phyloP scores from a whole-genome alignment of 1,140 invertebrate species.

The Microvelia longipes region DNA sequence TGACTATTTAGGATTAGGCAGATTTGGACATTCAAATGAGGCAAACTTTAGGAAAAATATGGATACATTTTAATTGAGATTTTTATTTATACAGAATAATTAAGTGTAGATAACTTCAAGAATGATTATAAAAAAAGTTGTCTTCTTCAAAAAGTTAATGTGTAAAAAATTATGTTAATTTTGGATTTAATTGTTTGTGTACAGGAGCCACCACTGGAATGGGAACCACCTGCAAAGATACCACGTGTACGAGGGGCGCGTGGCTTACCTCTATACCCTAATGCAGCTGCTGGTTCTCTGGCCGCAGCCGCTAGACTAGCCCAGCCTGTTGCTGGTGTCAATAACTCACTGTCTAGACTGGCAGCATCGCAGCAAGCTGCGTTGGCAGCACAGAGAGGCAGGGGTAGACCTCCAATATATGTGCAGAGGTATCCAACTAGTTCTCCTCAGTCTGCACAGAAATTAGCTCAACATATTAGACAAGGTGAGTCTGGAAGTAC shows the following conservation, averaged over 20 bases:
- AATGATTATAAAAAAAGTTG: too few relatives aligned
- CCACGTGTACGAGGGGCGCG: conserved; percentile 42
- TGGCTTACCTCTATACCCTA: conserved; percentile 31
- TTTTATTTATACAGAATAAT: too few relatives aligned
- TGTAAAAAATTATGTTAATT: too few relatives aligned
- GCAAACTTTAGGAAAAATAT: too few relatives aligned
- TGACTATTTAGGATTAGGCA: too few relatives aligned
- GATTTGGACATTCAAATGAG: too few relatives aligned
- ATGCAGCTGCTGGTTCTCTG: conserved; percentile 30
- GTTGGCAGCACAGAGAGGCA: conserved; percentile 23
- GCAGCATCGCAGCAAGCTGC: neutral
- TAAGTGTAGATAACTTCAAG: too few relatives aligned
- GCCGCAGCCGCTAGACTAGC: conserved; percentile 27
- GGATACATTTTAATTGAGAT: too few relatives aligned
- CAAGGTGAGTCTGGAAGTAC: conserved; percentile 12
- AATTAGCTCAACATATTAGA: conserved; percentile 11
- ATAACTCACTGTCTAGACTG: neutral
- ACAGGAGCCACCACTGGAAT: conserved; percentile 65
- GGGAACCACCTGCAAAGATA: conserved; percentile 85
- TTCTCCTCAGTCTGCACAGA: conserved; percentile 7
- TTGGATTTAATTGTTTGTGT: too few relatives aligned
- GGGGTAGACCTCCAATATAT: conserved; percentile 29
- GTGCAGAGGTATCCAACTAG: conserved; percentile 17
- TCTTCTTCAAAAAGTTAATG: too few relatives aligned
- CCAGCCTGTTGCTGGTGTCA: neutral